phyloP scores from a whole-genome alignment of 2,888 invertebrate genomes.

The Perdita meconis region DNA sequence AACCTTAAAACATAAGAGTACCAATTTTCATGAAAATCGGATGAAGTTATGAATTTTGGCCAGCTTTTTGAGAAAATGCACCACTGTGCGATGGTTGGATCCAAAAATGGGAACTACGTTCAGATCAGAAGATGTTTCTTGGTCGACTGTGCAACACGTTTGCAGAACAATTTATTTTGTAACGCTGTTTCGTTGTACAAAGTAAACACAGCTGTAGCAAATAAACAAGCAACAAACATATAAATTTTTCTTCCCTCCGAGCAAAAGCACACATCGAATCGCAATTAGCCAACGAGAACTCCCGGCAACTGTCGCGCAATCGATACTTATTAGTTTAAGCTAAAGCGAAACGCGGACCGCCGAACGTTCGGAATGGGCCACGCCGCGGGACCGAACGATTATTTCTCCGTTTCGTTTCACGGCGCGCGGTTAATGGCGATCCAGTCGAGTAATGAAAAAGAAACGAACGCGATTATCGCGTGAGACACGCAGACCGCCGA shows the following conservation, averaged over 20 bases:
- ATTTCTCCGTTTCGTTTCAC: constrained; percentile 30
- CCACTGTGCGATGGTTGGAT: too few species aligned
- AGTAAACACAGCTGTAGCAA: too few species aligned
- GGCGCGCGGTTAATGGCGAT: constrained; percentile 29
- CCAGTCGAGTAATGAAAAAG: constrained; percentile 22
- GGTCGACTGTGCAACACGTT: too few species aligned
- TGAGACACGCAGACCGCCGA: constrained; percentile 37
- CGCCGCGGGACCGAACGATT: constrained; percentile 11
- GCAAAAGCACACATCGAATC: not conserved
- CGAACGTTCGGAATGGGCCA: not conserved
- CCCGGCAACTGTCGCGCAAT: not conserved
- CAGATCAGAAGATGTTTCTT: too few species aligned
- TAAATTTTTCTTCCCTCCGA: not conserved
- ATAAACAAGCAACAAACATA: too few species aligned
- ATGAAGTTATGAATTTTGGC: too few species aligned
- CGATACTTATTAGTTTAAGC: not conserved
- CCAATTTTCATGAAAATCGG: too few species aligned
- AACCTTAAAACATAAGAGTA: too few species aligned
- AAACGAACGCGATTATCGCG: constrained; percentile 40
- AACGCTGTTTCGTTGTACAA: too few species aligned
- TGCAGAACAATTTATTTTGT: too few species aligned
- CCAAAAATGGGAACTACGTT: too few species aligned
- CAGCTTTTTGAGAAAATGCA: too few species aligned
- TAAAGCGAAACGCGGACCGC: not conserved
- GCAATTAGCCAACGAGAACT: not conserved